Evolutionary conservation across 2,888 invertebrate species (phyloP), one percentile per base, ranked within the genome.

Genomic region (Drosophila colorata): DNA sequence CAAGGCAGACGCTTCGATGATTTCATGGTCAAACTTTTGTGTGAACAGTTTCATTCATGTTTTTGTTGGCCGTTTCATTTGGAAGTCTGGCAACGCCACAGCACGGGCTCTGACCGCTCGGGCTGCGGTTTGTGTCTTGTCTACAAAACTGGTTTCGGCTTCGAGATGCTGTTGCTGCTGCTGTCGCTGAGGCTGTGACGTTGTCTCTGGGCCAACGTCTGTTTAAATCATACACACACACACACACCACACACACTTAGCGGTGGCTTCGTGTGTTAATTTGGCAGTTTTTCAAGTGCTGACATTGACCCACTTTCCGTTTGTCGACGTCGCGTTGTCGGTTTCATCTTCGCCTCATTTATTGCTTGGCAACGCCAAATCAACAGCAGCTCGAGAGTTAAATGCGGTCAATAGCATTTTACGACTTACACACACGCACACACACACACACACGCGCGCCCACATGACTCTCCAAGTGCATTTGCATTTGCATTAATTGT

Each of bases 261-360:
- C 25, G 11, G 13, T 5, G n/a, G 9, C 25, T 57, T 48, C 66
- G 57, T 69, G 66, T 80, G 87, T 88, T 83, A 83, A 83, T 88
- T 83, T 83, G 83, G 87, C 81, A 72, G 83, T 74, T 88, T 82
- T 87, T 87, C 69, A 87, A 76, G 65, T 67, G 83, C 80, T 90
- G 89, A 89, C 89, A 90, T 89, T 89, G 89, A 89, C 90, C 89
- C 87, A 89, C 68, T 78, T 90, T 66, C 25, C 48, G 69, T 64
- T 77, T 74, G 70, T 72, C 86, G 74, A 76, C 86, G 65, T 63
- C 51, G 48, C 40, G 13, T 53, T 56, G 43, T 60, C 43, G 53
- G 47, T 55, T 66, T 71, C 71, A 70, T 80, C 75, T 80, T 72
- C 44, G 61, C 37, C 60, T 82, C 78, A 73, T 72, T 75, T 71